phyloP scores from a whole-genome alignment of 2,113 vertebrate species.

The Eretmochelys imbricata region DNA sequence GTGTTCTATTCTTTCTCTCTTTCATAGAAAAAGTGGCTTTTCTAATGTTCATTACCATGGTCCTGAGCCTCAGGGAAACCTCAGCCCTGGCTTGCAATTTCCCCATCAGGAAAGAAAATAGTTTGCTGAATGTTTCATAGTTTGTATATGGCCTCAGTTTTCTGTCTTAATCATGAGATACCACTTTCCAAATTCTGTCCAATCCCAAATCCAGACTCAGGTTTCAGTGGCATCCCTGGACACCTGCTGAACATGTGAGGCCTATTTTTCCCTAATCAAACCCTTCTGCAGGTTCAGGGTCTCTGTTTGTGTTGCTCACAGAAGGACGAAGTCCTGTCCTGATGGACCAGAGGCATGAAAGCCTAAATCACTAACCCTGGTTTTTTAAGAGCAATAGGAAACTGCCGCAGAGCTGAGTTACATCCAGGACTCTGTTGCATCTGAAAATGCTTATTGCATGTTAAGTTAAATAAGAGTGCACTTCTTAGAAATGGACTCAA shows the following conservation, averaged over 20 bases:
- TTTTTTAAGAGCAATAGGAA: not conserved
- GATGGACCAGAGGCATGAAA: not conserved
- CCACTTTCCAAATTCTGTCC: not conserved
- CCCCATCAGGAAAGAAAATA: not conserved
- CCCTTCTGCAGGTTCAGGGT: not conserved
- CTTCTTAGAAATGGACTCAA: not conserved
- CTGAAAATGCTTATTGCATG: not conserved
- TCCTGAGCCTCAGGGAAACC: not conserved
- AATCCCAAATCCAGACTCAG: not conserved
- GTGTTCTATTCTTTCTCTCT: not conserved
- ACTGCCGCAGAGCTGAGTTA: not conserved
- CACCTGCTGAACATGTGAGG: not conserved
- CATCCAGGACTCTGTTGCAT: rapidly evolving
- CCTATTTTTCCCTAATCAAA: not conserved
- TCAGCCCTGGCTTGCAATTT: not conserved
- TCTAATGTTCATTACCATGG: not conserved
- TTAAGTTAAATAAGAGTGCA: not conserved
- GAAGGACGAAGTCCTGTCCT: not conserved
- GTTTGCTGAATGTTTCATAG: not conserved
- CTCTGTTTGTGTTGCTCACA: not conserved
- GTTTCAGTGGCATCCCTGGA: not conserved
- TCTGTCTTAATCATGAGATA: not conserved
- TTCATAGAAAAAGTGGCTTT: not conserved
- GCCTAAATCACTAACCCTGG: not conserved
- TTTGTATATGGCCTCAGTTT: not conserved